A percentile compares a stretch with the other conserved stretches of the same genome.
Conservation (phyloP, 1,140 invertebrate species). For the Akabosia matsudoensis region DNA sequence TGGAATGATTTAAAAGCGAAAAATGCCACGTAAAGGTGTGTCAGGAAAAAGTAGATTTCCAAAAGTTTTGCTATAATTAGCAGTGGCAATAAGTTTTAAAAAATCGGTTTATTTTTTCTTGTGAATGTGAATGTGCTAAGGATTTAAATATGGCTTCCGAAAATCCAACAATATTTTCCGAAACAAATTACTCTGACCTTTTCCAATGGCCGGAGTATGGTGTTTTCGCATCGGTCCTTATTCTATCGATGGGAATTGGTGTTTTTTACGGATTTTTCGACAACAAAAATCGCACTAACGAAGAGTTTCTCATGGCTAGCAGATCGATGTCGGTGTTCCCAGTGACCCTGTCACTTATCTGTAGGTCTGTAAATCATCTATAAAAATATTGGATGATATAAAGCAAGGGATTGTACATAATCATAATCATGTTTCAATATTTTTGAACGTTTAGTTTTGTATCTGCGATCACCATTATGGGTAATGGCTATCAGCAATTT, state of each 20-base stretch:
- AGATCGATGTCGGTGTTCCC: slow-evolving; percentile 71
- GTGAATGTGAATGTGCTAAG: background rate
- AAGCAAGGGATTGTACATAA: background rate
- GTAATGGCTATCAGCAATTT: no score
- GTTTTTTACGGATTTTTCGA: slow-evolving; percentile 74
- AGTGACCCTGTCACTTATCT: slow-evolving; percentile 73
- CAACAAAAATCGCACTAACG: slow-evolving; percentile 67
- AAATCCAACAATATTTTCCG: slow-evolving; percentile 37
- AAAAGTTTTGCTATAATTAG: background rate
- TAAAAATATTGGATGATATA: background rate
- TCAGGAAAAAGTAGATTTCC: no score
- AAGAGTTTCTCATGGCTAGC: slow-evolving; percentile 73
- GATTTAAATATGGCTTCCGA: background rate
- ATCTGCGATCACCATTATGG: slow-evolving; percentile 58
- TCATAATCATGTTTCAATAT: slow-evolving; percentile 8
- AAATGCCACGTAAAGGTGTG: no score
- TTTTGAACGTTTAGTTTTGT: slow-evolving; percentile 54
- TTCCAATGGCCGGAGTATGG: slow-evolving; percentile 20
- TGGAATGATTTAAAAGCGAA: no score
- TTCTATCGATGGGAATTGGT: slow-evolving; percentile 72
- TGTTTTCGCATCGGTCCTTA: slow-evolving; percentile 54
- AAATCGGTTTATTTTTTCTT: no score
- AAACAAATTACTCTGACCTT: background rate
- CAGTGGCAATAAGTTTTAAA: background rate
- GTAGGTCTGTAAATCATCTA: slow-evolving; percentile 50